Evolutionary conservation across 2,797 vertebrate genomes (phyloP).

Genomic region (Synanceia verrucosa): DNA sequence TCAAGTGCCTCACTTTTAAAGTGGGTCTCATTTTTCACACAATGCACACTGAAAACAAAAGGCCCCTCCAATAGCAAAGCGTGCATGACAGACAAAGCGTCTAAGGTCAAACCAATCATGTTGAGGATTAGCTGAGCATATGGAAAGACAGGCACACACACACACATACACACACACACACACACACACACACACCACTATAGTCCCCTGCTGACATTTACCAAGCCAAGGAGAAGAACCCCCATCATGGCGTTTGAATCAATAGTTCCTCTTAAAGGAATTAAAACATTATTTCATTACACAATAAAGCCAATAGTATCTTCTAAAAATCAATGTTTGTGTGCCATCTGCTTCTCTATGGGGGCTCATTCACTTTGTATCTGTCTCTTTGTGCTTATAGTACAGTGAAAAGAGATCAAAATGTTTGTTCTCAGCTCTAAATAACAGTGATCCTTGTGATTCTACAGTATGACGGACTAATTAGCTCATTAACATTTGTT

Average conservation of each 20-base stretch:
- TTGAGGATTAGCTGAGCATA: slow-evolving; percentile 49
- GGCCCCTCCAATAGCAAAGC: slow-evolving; percentile 32
- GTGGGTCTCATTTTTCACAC: slow-evolving; percentile 37
- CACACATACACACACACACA: slow-evolving; percentile 3
- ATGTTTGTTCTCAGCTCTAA: not conserved
- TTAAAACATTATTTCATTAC: slow-evolving; percentile 55
- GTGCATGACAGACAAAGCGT: slow-evolving; percentile 32
- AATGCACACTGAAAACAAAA: slow-evolving; percentile 51
- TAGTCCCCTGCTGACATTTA: slow-evolving; percentile 61
- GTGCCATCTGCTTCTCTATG: slow-evolving; percentile 10
- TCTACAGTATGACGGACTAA: not conserved
- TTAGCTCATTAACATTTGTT: slow-evolving; percentile 24
- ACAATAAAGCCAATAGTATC: slow-evolving; percentile 11
- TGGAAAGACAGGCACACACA: not conserved
- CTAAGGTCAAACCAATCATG: slow-evolving; percentile 55
- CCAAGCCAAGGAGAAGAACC: slow-evolving; percentile 39
- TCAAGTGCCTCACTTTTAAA: slow-evolving; percentile 31
- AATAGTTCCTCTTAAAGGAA: slow-evolving; percentile 51
- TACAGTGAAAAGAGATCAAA: not conserved
- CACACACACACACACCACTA: slow-evolving; percentile 10
- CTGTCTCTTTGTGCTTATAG: not conserved
- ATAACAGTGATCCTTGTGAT: not conserved
- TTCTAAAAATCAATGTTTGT: slow-evolving; percentile 36
- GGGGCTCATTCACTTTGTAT: not conserved
- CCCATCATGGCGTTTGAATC: slow-evolving; percentile 38